These are phyloP conservation scores for Apeltes quadracus DNA, from an alignment of 2,113 vertebrate genomes.

Conservation along the genomic window DNA sequence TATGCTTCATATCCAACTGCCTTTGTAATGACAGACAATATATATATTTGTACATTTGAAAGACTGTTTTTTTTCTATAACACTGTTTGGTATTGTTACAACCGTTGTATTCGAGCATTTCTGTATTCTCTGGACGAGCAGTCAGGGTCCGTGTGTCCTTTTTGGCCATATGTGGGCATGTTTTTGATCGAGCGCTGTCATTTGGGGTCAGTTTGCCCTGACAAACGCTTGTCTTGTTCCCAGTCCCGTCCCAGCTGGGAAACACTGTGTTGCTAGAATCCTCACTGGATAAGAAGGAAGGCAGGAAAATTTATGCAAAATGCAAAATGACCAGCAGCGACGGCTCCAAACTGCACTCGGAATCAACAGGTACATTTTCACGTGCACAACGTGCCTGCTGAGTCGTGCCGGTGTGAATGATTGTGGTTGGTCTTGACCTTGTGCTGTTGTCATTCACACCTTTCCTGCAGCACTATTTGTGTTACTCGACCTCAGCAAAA, in stretches of 20 bases:
- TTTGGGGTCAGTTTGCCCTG: neutral
- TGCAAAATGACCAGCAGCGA: constrained; percentile 78
- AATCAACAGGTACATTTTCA: constrained; percentile 69
- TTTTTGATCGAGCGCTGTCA: neutral
- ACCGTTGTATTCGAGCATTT: neutral
- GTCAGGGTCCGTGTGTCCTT: neutral
- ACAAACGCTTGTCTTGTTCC: constrained; percentile 18
- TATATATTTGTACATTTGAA: neutral
- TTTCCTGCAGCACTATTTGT: constrained; percentile 75
- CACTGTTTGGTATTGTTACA: neutral
- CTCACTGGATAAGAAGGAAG: constrained; percentile 71
- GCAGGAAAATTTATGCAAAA: constrained; percentile 68
- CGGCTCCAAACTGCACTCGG: constrained; percentile 77
- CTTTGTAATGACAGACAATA: neutral
- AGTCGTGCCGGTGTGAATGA: neutral
- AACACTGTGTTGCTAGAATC: constrained; percentile 78
- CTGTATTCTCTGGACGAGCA: neutral
- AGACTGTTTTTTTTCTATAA: neutral
- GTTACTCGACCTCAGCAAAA: constrained; percentile 63
- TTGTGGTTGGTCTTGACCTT: neutral
- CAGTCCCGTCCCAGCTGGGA: constrained; percentile 79
- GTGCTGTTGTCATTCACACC: constrained; percentile 9
- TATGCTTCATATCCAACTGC: neutral
- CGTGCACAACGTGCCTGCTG: neutral
- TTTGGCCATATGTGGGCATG: neutral